Percentiles rank a stretch among this genome's conserved stretches.
phyloP scores from a whole-genome alignment of 2,113 vertebrate genomes.

The Terrapene triunguis region DNA sequence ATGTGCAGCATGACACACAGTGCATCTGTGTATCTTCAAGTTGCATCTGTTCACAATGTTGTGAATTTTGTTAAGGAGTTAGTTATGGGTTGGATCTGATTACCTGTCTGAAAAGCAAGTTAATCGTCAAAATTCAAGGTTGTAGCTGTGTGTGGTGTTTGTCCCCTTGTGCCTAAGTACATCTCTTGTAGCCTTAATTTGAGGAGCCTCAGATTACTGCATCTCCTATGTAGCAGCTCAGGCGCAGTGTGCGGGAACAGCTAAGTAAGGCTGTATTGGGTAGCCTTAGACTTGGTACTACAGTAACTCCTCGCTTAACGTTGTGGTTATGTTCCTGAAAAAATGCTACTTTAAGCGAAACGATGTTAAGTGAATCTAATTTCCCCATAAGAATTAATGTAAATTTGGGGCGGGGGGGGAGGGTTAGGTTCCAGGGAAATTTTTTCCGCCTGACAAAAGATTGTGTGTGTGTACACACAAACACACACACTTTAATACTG shows the following conservation, averaged over 20 bases:
- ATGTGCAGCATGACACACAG: neutral
- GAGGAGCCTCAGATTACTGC: neutral
- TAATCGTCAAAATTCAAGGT: rapidly evolving
- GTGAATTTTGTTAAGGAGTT: neutral
- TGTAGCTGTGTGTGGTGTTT: neutral
- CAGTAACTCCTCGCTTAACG: too few relatives aligned
- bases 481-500: too few relatives aligned
- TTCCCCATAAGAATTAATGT: too few relatives aligned
- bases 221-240: neutral
- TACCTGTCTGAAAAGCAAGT: neutral
- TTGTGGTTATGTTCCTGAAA: too few relatives aligned
- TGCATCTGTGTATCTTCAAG: neutral
- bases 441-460: too few relatives aligned
- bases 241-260: neutral
- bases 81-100: neutral
- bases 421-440: too few relatives aligned
- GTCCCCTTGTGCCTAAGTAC: neutral
- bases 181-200: neutral
- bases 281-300: neutral
- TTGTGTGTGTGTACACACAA: too few relatives aligned
- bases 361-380: too few relatives aligned
- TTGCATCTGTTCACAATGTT: neutral
- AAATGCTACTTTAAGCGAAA: too few relatives aligned
- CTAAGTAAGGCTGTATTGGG: neutral
- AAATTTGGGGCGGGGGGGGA: too few relatives aligned